These are phyloP conservation scores for Watsonalla binaria DNA, from an alignment of 2,888 invertebrate species.

Conservation along the genomic window DNA sequence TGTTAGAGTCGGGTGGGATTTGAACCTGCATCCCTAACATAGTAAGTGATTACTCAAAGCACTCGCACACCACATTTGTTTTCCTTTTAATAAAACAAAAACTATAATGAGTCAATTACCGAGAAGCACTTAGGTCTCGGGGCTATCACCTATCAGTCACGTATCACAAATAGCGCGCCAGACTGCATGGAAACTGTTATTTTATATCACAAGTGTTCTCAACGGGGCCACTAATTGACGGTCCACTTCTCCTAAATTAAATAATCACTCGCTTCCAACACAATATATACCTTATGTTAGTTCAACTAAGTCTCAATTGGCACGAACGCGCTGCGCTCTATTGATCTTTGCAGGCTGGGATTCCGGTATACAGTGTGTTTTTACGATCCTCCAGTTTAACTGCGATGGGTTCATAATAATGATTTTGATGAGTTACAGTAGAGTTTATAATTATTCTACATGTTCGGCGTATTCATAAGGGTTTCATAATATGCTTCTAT, in stretches of 20 bases:
- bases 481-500: too few relatives aligned
- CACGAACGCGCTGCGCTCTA: constrained; percentile 21
- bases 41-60: too few relatives aligned
- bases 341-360: constrained; percentile 45
- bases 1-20: too few relatives aligned
- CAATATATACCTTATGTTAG: constrained; percentile 22
- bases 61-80: too few relatives aligned
- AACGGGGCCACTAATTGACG: constrained; percentile 52
- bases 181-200: constrained; percentile 2
- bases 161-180: background rate
- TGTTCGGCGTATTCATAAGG: too few relatives aligned
- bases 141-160: background rate
- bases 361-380: constrained; percentile 41
- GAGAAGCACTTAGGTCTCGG: background rate
- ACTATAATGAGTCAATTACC: background rate
- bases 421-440: too few relatives aligned
- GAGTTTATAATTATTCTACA: too few relatives aligned
- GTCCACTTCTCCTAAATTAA: constrained; percentile 30
- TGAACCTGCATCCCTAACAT: too few relatives aligned
- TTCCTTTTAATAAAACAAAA: too few relatives aligned
- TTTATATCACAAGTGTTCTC: constrained; percentile 1
- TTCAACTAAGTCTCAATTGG: constrained; percentile 23
- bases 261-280: constrained; percentile 10
- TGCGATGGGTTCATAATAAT: too few relatives aligned
- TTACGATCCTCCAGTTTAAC: background rate